Base-by-base conservation (phyloP, 2,888 invertebrate genomes). In the Nemotelus pantherinus region DNA sequence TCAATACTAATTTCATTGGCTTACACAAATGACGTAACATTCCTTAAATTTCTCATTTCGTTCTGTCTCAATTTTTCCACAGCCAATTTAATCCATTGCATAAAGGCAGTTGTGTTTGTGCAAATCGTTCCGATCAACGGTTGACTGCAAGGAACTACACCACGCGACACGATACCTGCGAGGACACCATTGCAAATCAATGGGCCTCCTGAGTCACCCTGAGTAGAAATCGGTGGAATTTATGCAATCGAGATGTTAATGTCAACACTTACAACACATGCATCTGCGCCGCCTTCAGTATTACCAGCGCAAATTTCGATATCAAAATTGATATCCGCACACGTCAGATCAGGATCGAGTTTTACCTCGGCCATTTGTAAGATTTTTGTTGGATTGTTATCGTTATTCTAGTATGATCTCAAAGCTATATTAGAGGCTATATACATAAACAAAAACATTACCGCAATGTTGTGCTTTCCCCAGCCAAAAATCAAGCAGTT, bases 81-180 rank as follows among this genome's bases (percentile, higher is more conserved):
- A 25, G 25, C 25, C 25, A 25, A 25, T 3, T 25, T 3, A 60
- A 60, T 3, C 60, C 60, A 60, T 9, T 25, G 6, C 6, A 6
- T 9, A 25, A 60, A 60, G 39, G 9, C 9, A 6, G 60, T 47
- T 47, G 94, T 93, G 64, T 91, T 87, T 0, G 92, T 91, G 85
- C 94, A 94, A 10, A 94, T 88, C 0, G 94, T 94, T 0, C 94
- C 94, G 79, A 89, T 90, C 48, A 89, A 89, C 57, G 91, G 89
- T 78, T 91, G 90, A 0, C 93, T 94, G 83, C 95, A 95, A 7
- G 91, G 60, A 60, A 2, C 89, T 53, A 93, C 89, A 10, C 94
- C 94, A 93, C 93, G 94, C 0, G 94, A 94, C 0, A 94, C 94
- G 68, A 95, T 88, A 0, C 94, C 94, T 41, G 93, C 88, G 83